These are phyloP conservation scores for Simalia tracyae DNA, from an alignment of 2,797 vertebrate species.

Conservation along the genomic window DNA sequence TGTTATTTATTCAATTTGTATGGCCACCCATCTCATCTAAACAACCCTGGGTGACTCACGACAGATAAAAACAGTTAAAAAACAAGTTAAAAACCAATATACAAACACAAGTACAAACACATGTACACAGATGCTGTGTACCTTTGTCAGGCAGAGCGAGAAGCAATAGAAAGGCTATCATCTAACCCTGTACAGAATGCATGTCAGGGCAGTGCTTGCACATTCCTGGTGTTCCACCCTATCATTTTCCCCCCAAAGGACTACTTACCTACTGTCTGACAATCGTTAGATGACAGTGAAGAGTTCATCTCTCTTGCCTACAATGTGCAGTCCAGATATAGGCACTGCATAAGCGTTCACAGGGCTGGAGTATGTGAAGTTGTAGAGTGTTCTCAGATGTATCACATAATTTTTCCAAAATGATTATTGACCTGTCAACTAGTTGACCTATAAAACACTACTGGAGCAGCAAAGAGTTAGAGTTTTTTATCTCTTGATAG, in stretches of 20 bases:
- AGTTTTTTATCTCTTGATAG: not conserved
- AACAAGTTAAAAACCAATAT: not conserved
- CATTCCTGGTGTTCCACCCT: not conserved
- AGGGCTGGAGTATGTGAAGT: not conserved
- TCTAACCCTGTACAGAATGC: not conserved
- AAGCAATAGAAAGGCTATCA: not conserved
- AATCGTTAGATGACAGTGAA: not conserved
- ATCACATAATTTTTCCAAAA: not conserved
- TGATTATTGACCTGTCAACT: not conserved
- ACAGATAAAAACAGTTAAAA: not conserved
- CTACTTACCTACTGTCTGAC: not conserved
- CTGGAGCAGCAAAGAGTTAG: not conserved
- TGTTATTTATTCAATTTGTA: not conserved
- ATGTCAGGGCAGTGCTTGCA: not conserved
- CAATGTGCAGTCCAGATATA: not conserved
- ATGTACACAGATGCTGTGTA: not conserved
- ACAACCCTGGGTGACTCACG: not conserved
- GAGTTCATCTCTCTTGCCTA: not conserved
- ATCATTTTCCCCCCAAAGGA: not conserved
- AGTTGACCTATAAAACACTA: not conserved
- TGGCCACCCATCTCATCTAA: not conserved
- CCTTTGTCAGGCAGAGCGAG: too few species aligned
- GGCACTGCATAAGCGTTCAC: not conserved
- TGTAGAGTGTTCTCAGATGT: not conserved
- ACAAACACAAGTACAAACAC: not conserved